These are phyloP conservation scores for Wasmannia auropunctata DNA, from an alignment of 1,140 invertebrate species.

Conservation along the genomic window DNA sequence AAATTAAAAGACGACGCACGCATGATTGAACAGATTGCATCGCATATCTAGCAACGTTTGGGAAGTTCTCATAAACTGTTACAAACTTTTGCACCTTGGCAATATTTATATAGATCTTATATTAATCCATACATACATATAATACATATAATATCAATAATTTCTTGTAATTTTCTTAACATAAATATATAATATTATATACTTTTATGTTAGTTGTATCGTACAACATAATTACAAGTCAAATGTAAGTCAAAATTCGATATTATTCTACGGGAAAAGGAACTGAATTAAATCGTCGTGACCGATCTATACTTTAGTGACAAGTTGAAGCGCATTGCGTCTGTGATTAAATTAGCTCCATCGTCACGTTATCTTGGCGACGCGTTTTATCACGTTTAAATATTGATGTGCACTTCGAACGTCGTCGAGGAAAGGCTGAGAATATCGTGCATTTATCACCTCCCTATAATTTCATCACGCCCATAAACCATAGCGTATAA, in stretches of 20 bases:
- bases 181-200: background rate
- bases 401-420: slow-evolving; percentile 58
- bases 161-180: background rate
- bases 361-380: slow-evolving; percentile 62
- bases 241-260: background rate
- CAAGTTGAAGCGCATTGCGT: background rate
- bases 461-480: background rate
- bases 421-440: slow-evolving; percentile 7
- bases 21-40: background rate
- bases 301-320: slow-evolving; percentile 12
- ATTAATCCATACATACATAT: background rate
- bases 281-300: background rate
- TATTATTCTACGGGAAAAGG: slow-evolving; percentile 6
- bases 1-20: background rate
- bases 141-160: background rate
- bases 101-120: background rate
- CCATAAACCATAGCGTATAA: background rate
- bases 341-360: slow-evolving; percentile 34
- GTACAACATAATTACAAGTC: background rate
- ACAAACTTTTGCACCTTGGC: background rate
- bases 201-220: background rate
- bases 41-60: background rate
- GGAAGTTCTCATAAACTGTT: background rate
- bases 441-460: background rate
- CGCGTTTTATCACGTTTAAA: slow-evolving; percentile 65